A percentile compares a stretch with the other conserved stretches of the same genome.
These are phyloP conservation scores for Macrosoma leucophasiata DNA, from an alignment of 2,888 invertebrate genomes.

Conservation along the genomic window DNA sequence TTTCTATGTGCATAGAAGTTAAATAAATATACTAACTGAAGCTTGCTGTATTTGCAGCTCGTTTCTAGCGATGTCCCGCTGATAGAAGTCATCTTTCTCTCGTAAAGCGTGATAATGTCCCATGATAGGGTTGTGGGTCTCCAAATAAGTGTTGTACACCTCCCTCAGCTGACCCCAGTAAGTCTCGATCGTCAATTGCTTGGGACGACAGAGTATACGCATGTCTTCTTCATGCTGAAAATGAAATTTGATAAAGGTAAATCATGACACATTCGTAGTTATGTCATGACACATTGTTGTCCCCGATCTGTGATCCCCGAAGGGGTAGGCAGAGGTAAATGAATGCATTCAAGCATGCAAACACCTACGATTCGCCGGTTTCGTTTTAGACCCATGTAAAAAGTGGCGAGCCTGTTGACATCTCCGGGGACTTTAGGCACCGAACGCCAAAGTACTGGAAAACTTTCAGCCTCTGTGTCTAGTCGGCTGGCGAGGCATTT, in stretches of 20 bases:
- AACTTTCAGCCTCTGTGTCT: too few species aligned
- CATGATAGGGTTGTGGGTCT: constrained; percentile 63
- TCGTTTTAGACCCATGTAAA: too few species aligned
- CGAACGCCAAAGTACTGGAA: too few species aligned
- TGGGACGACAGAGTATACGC: constrained; percentile 52
- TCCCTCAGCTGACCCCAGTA: constrained; percentile 55
- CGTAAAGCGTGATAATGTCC: constrained; percentile 51
- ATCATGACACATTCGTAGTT: constrained; percentile 16
- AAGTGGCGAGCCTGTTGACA: too few species aligned
- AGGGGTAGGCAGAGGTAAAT: too few species aligned
- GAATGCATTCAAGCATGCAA: too few species aligned
- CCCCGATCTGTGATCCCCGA: too few species aligned
- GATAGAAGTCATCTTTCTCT: constrained; percentile 71
- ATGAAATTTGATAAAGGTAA: neutral
- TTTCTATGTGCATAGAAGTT: neutral
- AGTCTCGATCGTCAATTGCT: constrained; percentile 55
- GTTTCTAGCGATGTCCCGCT: constrained; percentile 63
- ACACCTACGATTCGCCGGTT: too few species aligned
- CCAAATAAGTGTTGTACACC: constrained; percentile 52
- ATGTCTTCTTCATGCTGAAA: constrained; percentile 61
- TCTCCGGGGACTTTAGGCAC: too few species aligned
- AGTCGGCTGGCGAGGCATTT: too few species aligned
- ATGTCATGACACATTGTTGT: too few species aligned
- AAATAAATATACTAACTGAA: constrained; percentile 35
- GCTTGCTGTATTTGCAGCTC: constrained; percentile 52